Conservation (phyloP, 2,888 invertebrate species). For the Lasioglossum lativentre region DNA sequence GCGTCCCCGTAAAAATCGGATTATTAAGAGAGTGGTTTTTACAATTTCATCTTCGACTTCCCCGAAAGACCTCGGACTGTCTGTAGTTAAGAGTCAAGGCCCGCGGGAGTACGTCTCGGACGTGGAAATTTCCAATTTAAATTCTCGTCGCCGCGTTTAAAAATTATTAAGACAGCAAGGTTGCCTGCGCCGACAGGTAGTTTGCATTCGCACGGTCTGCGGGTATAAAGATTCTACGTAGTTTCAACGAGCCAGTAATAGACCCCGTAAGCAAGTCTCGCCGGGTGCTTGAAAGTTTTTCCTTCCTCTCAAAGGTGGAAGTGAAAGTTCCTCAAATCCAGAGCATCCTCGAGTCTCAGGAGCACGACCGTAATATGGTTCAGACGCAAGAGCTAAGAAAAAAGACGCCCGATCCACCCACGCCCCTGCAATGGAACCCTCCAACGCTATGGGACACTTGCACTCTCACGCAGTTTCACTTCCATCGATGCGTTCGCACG, state of each 20-base stretch:
- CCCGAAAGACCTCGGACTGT: background rate
- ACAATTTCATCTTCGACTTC: conserved; percentile 1
- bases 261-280: conserved; percentile 69
- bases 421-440: background rate
- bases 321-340: conserved; percentile 65
- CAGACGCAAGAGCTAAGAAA: conserved; percentile 32
- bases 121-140: conserved; percentile 61
- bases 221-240: conserved; percentile 64
- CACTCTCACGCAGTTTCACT: background rate
- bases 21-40: conserved; percentile 4
- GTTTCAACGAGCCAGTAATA: conserved; percentile 67
- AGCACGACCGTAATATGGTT: conserved; percentile 41
- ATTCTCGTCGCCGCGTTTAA: conserved; percentile 48
- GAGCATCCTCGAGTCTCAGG: conserved; percentile 53
- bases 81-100: background rate
- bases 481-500: background rate
- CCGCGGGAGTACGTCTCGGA: conserved; percentile 11
- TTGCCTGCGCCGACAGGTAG: conserved; percentile 59
- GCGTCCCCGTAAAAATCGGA: background rate
- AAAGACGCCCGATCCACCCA: background rate
- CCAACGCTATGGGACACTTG: conserved; percentile 4
- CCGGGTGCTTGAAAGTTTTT: conserved; percentile 68
- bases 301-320: conserved; percentile 58
- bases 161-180: conserved; percentile 62
- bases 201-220: conserved; percentile 52